Conservation (phyloP, 2,113 vertebrate genomes). For the Protobothrops flavoviridis region DNA sequence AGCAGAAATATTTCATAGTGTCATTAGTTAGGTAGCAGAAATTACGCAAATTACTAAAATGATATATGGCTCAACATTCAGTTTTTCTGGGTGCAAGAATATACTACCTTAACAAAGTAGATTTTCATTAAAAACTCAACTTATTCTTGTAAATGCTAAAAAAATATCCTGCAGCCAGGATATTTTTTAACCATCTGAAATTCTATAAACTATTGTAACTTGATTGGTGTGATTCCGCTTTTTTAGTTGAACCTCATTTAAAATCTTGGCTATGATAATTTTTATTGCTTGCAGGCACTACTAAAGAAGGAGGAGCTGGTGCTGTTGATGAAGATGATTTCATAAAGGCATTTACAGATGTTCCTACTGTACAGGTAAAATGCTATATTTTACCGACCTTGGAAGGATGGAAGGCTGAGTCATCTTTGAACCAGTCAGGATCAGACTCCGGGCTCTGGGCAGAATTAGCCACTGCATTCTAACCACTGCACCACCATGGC, state of each 20-base stretch:
- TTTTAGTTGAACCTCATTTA: neutral
- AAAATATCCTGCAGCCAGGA: neutral
- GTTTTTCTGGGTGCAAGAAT: neutral
- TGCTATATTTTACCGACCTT: neutral
- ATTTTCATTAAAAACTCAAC: too few relatives aligned
- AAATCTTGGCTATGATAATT: neutral
- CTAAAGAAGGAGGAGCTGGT: constrained; percentile 88
- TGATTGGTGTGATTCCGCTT: neutral
- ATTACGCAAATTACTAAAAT: neutral
- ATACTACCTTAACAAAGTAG: neutral
- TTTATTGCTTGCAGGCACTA: constrained; percentile 68
- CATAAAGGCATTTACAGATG: constrained; percentile 91
- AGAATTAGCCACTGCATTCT: neutral
- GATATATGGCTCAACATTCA: neutral
- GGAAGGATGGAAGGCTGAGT: neutral
- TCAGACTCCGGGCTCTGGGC: neutral
- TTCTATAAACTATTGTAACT: neutral
- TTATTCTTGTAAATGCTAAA: neutral
- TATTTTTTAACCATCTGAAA: neutral
- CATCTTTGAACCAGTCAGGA: neutral
- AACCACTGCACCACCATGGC: neutral
- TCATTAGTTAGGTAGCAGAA: neutral
- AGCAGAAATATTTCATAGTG: neutral
- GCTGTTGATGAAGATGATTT: constrained; percentile 95
- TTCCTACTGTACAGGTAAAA: constrained; percentile 88